These are phyloP conservation scores for Mustela erminea DNA, from an alignment of 2,797 vertebrate genomes.

Conservation along the genomic window DNA sequence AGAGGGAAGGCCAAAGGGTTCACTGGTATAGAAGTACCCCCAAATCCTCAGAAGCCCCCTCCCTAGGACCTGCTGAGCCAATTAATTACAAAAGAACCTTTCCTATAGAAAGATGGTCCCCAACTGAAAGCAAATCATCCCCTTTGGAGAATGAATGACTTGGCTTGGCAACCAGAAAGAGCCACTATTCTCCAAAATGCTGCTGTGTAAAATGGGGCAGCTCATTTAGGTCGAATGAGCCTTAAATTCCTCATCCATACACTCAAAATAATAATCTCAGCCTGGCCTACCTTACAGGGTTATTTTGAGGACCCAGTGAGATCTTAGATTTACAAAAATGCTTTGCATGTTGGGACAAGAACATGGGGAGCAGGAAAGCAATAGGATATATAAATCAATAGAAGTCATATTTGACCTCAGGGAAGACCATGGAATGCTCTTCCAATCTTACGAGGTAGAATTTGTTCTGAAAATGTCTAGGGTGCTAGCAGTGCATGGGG, in stretches of 20 bases:
- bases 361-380: not conserved
- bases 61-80: not conserved
- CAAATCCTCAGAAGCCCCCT: not conserved
- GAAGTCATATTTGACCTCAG: not conserved
- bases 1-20: not conserved
- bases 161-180: not conserved
- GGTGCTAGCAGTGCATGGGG: not conserved
- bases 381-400: not conserved
- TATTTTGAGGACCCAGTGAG: conserved; percentile 30
- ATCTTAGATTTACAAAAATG: conserved; percentile 15
- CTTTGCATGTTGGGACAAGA: conserved; percentile 20
- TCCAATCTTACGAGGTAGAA: not conserved
- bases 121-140: not conserved
- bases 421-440: not conserved
- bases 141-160: not conserved
- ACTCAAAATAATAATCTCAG: conserved; percentile 12
- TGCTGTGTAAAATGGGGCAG: not conserved
- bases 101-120: not conserved
- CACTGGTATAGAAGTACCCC: not conserved
- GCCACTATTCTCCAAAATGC: not conserved
- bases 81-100: not conserved
- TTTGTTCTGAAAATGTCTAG: not conserved
- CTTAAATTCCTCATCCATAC: not conserved
- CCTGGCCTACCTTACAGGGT: not conserved
- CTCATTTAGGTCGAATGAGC: not conserved